Evolutionary conservation across 2,888 invertebrate species (phyloP), one percentile per base, ranked within the genome.

Genomic region (Mimumesa dahlbomi): DNA sequence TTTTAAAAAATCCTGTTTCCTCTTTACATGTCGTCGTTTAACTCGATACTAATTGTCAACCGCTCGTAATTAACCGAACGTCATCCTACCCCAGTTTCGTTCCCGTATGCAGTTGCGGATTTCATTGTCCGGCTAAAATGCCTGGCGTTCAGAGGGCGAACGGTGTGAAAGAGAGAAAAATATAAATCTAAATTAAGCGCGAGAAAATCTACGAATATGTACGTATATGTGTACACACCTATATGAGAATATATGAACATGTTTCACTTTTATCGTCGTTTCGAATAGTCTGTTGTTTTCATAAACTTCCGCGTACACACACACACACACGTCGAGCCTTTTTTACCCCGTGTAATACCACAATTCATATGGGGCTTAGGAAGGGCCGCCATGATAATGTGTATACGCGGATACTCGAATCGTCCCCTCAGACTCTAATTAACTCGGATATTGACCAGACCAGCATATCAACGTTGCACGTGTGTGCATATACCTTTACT

Each of bases 391-490:
- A 29, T 40, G 62, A 63, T 73, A 61, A 75, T 57, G 56, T 49
- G 64, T 66, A 21, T 56, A 54, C 62, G 50, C 34, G 61, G 38
- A 62, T 59, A 65, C 75, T 78, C 69, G 66, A 82, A 77, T 70
- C 48, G 57, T 58, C 66, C 73, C 66, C 73, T 77, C 74, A 75
- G 67, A 77, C 69, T 76, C 79, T 81, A 82, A 84, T 84, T 84
- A 84, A 79, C 73, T 75, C 64, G 69, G 75, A 77, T 83, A 76
- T 81, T 77, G 78, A 79, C 69, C 70, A 62, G 66, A 68, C 45
- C 59, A 13, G 43, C 62, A 53, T 69, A 72, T 69, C 64, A 52
- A 45, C 62, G 52, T 40, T 21, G 36, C 62, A 31, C 34, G 70
- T 59, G 58, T 56, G 54, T 54, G 46, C 31, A 18, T 19, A 31